These are phyloP conservation scores for Morbakka virulenta DNA, from an alignment of 30 jellyfish, hydroid and myxozoan genomes.

Conservation along the genomic window DNA sequence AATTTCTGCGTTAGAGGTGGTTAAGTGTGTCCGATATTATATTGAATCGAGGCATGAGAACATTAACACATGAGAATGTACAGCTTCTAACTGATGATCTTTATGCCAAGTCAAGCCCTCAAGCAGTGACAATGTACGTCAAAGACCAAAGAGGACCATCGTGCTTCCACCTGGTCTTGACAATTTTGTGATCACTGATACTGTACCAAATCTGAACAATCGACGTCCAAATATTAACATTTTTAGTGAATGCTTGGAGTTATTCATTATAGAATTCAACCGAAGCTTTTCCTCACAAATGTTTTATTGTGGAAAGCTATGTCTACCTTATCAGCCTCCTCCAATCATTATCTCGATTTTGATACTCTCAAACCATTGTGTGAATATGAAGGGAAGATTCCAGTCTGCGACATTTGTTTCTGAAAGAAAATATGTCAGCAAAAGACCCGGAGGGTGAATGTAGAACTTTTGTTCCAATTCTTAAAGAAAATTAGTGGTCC, in stretches of 20 bases:
- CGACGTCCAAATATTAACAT: neutral
- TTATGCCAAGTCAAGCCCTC: no score
- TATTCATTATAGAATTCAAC: neutral
- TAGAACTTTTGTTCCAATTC: neutral
- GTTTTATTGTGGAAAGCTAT: no score
- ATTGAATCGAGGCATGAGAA: constrained; percentile 3
- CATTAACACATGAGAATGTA: neutral
- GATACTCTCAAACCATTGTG: neutral
- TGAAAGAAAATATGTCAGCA: neutral
- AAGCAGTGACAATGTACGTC: neutral
- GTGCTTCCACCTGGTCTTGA: neutral
- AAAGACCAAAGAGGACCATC: neutral
- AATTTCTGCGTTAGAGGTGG: neutral
- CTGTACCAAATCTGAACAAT: neutral
- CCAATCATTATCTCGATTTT: no score
- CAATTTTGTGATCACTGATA: no score
- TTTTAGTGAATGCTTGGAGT: neutral
- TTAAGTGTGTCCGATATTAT: neutral
- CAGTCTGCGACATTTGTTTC: neutral
- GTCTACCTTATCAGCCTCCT: no score
- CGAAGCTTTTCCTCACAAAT: neutral
- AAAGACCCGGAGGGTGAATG: neutral
- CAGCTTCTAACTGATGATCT: neutral
- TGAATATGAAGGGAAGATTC: neutral
- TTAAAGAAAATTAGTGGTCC: neutral